These are phyloP conservation scores for Drosophila erecta DNA, from an alignment of 1,140 invertebrate genomes.

Conservation along the genomic window DNA sequence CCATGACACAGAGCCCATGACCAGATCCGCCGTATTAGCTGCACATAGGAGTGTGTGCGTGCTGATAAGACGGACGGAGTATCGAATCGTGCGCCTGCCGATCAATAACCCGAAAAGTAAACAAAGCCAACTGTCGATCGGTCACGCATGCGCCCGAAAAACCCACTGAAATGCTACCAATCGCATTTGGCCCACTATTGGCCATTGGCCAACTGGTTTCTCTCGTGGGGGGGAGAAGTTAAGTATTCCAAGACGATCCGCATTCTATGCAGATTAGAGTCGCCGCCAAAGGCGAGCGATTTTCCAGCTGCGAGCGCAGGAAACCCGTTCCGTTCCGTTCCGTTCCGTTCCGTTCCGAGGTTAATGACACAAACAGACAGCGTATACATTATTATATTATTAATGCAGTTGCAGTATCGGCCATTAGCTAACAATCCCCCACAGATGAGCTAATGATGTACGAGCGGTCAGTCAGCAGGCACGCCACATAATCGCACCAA, in stretches of 20 bases:
- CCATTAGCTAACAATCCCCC: conserved; percentile 37
- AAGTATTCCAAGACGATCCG: conserved; percentile 45
- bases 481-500: conserved; percentile 14
- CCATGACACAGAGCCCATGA: conserved; percentile 41
- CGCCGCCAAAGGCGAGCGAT: conserved; percentile 11
- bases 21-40: conserved; percentile 8
- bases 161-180: conserved; percentile 7
- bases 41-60: conserved; percentile 8
- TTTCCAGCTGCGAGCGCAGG: conserved; percentile 28
- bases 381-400: conserved; percentile 1
- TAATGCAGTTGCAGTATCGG: conserved; percentile 29
- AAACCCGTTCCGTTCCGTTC: conserved; percentile 44
- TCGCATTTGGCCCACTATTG: conserved; percentile 16
- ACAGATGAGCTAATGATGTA: conserved; percentile 46
- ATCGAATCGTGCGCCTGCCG: conserved; percentile 34
- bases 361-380: conserved; percentile 37
- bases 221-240: background rate
- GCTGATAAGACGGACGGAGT: conserved; percentile 42
- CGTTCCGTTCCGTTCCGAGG: conserved; percentile 35
- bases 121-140: conserved; percentile 22
- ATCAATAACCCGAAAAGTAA: conserved; percentile 42
- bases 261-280: conserved; percentile 57
- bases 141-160: conserved; percentile 37
- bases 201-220: conserved; percentile 25
- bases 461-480: conserved; percentile 7